Evolutionary conservation across 2,888 invertebrate genomes (phyloP).

Genomic region (Pegoplata infirma): DNA sequence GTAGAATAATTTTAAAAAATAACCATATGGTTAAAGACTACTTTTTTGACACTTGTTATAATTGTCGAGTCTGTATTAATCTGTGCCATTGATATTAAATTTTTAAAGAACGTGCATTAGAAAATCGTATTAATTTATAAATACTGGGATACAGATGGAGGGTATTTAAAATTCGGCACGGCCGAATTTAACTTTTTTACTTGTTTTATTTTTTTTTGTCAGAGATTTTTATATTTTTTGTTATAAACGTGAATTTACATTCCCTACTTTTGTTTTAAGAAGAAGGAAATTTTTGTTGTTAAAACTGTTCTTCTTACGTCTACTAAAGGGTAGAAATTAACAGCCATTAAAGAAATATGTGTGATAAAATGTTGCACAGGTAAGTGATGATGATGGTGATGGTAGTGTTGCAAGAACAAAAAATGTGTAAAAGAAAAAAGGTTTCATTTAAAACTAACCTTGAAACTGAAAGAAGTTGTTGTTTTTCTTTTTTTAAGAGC

Average conservation of each 20-base stretch:
- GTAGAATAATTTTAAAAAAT: no score
- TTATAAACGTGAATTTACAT: constrained; percentile 14
- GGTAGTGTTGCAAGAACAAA: neutral
- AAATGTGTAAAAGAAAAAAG: constrained; percentile 5
- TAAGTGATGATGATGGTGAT: no score
- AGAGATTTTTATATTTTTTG: neutral
- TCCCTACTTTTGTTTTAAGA: constrained; percentile 12
- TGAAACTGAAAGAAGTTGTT: constrained; percentile 36
- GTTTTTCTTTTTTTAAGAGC: constrained; percentile 22
- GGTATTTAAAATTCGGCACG: no score
- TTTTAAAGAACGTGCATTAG: no score
- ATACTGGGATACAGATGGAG: no score
- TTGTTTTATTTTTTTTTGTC: no score
- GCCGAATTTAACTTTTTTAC: no score
- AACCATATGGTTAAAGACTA: no score
- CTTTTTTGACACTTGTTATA: no score
- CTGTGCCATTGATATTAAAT: no score
- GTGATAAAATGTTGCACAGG: constrained; percentile 53
- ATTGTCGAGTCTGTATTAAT: no score
- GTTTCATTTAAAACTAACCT: constrained; percentile 33
- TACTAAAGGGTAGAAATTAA: constrained; percentile 59
- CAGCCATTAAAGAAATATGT: constrained; percentile 55
- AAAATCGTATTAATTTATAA: no score
- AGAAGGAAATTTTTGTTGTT: constrained; percentile 6
- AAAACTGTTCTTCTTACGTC: neutral